These are phyloP conservation scores for Girardinus metallicus DNA, from an alignment of 2,797 vertebrate genomes.

Conservation along the genomic window DNA sequence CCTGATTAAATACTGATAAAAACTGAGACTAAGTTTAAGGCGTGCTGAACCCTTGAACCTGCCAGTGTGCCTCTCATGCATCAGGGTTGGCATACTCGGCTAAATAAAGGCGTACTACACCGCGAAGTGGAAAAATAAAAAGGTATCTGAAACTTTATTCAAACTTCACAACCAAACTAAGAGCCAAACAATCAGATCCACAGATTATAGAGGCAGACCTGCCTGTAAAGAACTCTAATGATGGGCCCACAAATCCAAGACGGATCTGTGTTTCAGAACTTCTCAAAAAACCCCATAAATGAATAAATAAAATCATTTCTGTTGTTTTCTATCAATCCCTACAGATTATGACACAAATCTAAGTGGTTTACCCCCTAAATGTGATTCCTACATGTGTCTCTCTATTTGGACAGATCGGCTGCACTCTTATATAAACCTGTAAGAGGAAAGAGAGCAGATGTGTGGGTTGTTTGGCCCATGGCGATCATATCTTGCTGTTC, in stretches of 20 bases:
- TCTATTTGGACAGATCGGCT: slow-evolving; percentile 2
- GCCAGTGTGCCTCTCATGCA: slow-evolving; percentile 15
- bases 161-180: slow-evolving; percentile 56
- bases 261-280: slow-evolving; percentile 24
- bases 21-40: slow-evolving; percentile 16
- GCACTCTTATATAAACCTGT: slow-evolving; percentile 47
- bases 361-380: slow-evolving; percentile 7
- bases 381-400: slow-evolving; percentile 14
- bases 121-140: slow-evolving; percentile 43
- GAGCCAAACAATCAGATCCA: slow-evolving; percentile 49
- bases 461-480: slow-evolving; percentile 52
- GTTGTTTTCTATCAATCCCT: slow-evolving; percentile 26
- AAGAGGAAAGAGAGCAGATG: slow-evolving; percentile 43
- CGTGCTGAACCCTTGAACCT: slow-evolving; percentile 51
- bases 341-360: slow-evolving; percentile 9
- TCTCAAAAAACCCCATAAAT: not conserved
- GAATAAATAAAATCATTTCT: not conserved
- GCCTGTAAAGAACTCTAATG: slow-evolving; percentile 28
- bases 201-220: slow-evolving; percentile 43
- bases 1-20: slow-evolving; percentile 54
- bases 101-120: slow-evolving; percentile 41
- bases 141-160: slow-evolving; percentile 56
- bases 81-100: slow-evolving; percentile 34
- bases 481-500: slow-evolving; percentile 96
- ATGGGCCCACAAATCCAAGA: slow-evolving; percentile 29